Evolutionary conservation across 1,140 invertebrate species (phyloP).

Genomic region (Rhyzopertha dominica): DNA sequence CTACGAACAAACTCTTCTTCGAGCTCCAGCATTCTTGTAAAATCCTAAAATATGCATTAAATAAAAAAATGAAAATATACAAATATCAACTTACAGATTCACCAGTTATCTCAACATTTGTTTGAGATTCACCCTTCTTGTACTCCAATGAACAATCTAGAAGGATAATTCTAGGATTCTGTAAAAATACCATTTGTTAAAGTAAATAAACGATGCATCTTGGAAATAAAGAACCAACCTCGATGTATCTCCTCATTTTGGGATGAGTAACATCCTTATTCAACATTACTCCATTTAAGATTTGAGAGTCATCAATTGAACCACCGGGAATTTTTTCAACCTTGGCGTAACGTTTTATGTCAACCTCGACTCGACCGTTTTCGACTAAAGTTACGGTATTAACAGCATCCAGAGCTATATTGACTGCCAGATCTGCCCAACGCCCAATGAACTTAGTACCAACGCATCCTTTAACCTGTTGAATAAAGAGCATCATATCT

Average conservation of each 20-base stretch:
- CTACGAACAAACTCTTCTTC: constrained; percentile 95
- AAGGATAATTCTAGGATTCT: constrained; percentile 90
- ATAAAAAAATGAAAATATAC: constrained; percentile 4
- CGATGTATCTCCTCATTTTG: constrained; percentile 92
- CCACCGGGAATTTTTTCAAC: constrained; percentile 98
- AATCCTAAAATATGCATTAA: constrained; percentile 58
- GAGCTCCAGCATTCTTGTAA: constrained; percentile 84
- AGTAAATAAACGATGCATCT: constrained; percentile 3
- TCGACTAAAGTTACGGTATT: constrained; percentile 85
- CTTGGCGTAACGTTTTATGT: constrained; percentile 96
- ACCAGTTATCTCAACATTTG: constrained; percentile 93
- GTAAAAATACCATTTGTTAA: constrained; percentile 14
- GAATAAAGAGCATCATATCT: constrained; percentile 30
- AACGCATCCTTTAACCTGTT: constrained; percentile 86
- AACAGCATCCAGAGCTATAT: constrained; percentile 94
- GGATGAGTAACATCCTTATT: constrained; percentile 99
- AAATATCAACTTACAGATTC: constrained; percentile 58
- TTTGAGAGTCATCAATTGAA: constrained; percentile 87
- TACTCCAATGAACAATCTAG: constrained; percentile 97
- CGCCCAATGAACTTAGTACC: constrained; percentile 96
- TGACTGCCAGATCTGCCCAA: constrained; percentile 91
- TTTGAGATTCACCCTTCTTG: constrained; percentile 98
- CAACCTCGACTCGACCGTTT: constrained; percentile 89
- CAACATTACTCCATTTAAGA: constrained; percentile 95
- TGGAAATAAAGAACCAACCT: constrained; percentile 45